phyloP scores from a whole-genome alignment of 2,888 invertebrate genomes.

The Andrena haemorrhoa region DNA sequence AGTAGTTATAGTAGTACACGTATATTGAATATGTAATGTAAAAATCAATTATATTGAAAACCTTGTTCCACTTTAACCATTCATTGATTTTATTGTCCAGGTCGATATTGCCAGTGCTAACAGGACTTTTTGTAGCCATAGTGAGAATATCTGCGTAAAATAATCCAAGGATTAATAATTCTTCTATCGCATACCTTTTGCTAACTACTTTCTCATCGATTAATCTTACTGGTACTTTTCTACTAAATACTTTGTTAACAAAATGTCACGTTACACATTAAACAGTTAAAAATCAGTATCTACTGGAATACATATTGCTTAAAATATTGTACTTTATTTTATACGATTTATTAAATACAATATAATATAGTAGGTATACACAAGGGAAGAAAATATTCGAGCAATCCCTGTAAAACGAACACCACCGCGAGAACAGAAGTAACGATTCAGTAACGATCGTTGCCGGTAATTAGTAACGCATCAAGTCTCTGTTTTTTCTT shows the following conservation, averaged over 20 bases:
- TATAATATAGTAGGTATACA: no score
- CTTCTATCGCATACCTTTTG: neutral
- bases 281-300: no score
- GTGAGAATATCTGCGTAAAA: neutral
- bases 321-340: no score
- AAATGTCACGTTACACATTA: no score
- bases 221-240: neutral
- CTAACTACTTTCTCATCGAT: neutral
- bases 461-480: neutral
- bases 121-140: conserved; percentile 54
- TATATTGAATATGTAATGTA: conserved; percentile 23
- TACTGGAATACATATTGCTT: no score
- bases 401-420: no score
- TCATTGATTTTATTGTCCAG: conserved; percentile 89
- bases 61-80: conserved; percentile 92
- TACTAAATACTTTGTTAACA: neutral
- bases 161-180: conserved; percentile 16
- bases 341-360: no score
- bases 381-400: no score
- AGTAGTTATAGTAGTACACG: conserved; percentile 13
- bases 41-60: conserved; percentile 72
- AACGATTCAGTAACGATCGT: neutral
- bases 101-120: conserved; percentile 86
- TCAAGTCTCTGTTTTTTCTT: neutral
- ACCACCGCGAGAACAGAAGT: neutral